A percentile compares a stretch with the other conserved stretches of the same genome.
phyloP scores from a whole-genome alignment of 2,797 vertebrate genomes.

The Podarcis siculus region DNA sequence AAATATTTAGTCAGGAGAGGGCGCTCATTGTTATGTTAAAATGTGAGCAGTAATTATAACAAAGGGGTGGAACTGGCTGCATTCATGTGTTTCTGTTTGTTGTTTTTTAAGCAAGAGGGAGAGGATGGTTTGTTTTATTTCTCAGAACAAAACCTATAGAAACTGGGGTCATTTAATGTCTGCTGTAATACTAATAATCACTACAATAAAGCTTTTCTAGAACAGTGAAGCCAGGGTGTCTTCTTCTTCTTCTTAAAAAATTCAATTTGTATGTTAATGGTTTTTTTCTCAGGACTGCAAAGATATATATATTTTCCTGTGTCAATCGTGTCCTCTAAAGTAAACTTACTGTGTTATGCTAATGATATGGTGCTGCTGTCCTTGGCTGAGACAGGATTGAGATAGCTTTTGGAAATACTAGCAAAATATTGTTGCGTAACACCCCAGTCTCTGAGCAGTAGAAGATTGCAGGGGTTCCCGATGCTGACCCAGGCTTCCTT shows the following conservation, averaged over 20 bases:
- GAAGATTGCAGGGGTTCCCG: no score
- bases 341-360: neutral
- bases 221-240: neutral
- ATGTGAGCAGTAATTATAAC: neutral
- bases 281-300: neutral
- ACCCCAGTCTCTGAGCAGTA: no score
- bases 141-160: neutral
- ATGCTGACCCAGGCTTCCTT: no score
- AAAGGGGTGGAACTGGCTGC: neutral
- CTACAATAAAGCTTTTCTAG: neutral
- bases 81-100: neutral
- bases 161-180: neutral
- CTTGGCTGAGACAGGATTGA: neutral
- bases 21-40: neutral
- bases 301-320: neutral
- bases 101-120: neutral
- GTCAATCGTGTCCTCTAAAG: neutral
- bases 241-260: neutral
- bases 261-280: neutral
- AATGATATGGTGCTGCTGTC: neutral
- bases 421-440: neutral
- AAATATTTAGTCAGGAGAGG: slow-evolving; percentile 1
- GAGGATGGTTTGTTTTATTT: neutral
- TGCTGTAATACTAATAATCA: neutral
- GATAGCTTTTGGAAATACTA: neutral